Evolutionary conservation across 2,888 invertebrate genomes (phyloP).

Genomic region (Sympetrum striolatum): DNA sequence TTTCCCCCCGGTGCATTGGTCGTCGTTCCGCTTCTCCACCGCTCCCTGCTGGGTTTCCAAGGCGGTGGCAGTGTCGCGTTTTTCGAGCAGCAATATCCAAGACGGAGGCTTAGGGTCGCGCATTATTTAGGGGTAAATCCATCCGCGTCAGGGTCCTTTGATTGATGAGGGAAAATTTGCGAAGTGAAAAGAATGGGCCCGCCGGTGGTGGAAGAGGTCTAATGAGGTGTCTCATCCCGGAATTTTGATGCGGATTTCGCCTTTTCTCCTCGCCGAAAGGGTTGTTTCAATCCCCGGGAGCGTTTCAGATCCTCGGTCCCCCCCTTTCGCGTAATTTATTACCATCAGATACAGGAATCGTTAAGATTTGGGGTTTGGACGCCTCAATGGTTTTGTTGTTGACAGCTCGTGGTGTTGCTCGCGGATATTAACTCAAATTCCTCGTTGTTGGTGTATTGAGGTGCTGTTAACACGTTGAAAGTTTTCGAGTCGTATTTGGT

Average conservation of each 20-base stretch:
- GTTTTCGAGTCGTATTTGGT: too few species aligned
- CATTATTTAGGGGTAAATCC: not conserved
- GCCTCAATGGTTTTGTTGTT: too few species aligned
- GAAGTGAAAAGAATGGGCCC: not conserved
- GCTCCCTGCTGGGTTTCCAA: not conserved
- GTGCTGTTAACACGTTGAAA: too few species aligned
- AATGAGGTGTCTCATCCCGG: conserved; percentile 2
- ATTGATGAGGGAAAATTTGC: conserved; percentile 17
- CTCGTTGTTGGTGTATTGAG: too few species aligned
- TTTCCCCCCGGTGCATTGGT: not conserved
- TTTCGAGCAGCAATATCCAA: too few species aligned
- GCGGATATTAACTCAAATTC: too few species aligned
- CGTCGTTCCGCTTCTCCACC: not conserved
- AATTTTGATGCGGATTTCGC: not conserved
- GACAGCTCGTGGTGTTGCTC: too few species aligned
- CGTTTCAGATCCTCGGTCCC: too few species aligned
- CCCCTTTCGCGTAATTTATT: too few species aligned
- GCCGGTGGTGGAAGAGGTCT: not conserved
- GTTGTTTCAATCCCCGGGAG: not conserved
- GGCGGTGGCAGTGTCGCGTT: not conserved
- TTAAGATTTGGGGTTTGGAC: too few species aligned
- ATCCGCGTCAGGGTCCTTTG: not conserved
- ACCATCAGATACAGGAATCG: too few species aligned
- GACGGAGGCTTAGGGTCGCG: not conserved
- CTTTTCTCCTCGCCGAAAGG: not conserved